phyloP scores from a whole-genome alignment of 2,113 vertebrate species.

The Salminus brasiliensis region DNA sequence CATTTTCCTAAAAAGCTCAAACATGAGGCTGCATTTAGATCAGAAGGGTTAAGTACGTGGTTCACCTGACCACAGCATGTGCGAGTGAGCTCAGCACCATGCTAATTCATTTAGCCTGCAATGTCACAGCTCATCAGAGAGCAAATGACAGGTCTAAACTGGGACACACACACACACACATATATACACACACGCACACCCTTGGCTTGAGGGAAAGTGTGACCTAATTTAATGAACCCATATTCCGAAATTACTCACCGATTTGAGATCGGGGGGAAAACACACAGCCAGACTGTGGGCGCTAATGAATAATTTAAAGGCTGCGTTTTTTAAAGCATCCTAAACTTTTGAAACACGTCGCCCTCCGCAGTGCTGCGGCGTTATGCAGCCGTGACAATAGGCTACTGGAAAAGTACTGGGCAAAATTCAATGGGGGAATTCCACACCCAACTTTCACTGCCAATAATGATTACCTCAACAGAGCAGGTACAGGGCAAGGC shows the following conservation, averaged over 20 bases:
- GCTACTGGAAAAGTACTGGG: slow-evolving; percentile 2
- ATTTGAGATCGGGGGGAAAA: not conserved
- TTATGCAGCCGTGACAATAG: not conserved
- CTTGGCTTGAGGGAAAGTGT: slow-evolving; percentile 32
- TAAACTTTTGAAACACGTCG: slow-evolving; percentile 4
- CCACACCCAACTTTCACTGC: slow-evolving; percentile 27
- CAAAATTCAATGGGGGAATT: slow-evolving; percentile 24
- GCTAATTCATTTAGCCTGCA: slow-evolving; percentile 29
- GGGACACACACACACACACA: slow-evolving; percentile 39
- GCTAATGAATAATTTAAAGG: slow-evolving; percentile 25
- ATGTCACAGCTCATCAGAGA: slow-evolving; percentile 6
- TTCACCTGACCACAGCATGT: not conserved
- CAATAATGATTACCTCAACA: slow-evolving; percentile 34
- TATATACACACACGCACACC: not conserved
- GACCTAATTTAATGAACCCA: slow-evolving; percentile 51
- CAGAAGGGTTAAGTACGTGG: not conserved
- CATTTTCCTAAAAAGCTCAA: not conserved
- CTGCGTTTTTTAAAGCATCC: slow-evolving; percentile 1
- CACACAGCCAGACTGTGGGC: not conserved
- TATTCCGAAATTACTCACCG: slow-evolving; percentile 32
- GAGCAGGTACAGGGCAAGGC: not conserved
- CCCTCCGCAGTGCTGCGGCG: not conserved
- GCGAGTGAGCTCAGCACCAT: not conserved
- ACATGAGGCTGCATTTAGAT: not conserved
- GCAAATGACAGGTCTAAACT: slow-evolving; percentile 44